A percentile compares a stretch with the other conserved stretches of the same genome.
phyloP scores from a whole-genome alignment of 64 coral and sea anemone genomes.

The Montipora efflorescens region DNA sequence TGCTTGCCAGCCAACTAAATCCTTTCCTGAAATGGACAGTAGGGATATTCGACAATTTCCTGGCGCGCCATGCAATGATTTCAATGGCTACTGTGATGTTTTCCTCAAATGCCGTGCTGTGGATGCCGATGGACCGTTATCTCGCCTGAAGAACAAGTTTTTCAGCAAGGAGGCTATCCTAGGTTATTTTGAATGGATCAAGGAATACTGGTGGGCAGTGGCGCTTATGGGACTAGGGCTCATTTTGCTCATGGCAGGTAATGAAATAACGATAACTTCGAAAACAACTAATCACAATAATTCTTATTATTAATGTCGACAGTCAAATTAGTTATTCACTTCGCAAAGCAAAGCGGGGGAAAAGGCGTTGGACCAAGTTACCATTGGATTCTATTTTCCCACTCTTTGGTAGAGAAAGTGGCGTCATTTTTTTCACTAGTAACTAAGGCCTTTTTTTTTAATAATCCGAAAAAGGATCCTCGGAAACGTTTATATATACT shows the following conservation, averaged over 20 bases:
- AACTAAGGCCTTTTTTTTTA: too few species aligned
- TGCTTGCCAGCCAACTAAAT: constrained; percentile 28
- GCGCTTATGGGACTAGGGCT: constrained; percentile 91
- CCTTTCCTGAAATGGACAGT: neutral
- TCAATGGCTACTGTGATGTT: constrained; percentile 98
- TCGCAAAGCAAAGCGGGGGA: neutral
- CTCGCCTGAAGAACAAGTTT: constrained; percentile 87
- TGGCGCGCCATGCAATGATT: constrained; percentile 90
- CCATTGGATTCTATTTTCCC: neutral
- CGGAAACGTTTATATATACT: too few species aligned
- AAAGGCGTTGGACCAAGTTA: neutral
- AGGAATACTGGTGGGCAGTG: constrained; percentile 95
- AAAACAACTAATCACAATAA: neutral
- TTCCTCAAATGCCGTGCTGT: constrained; percentile 95
- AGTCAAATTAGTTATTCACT: neutral
- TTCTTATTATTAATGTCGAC: neutral
- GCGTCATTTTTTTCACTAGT: too few species aligned
- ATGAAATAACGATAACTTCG: neutral
- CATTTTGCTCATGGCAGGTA: constrained; percentile 93
- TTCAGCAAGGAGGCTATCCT: constrained; percentile 91
- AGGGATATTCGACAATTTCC: constrained; percentile 53
- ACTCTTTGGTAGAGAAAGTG: too few species aligned
- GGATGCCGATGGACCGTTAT: constrained; percentile 94
- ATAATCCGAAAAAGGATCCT: too few species aligned
- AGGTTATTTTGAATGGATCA: constrained; percentile 87